Base-by-base conservation (phyloP, 2,797 vertebrate species). In the Diplodus puntazzo region DNA sequence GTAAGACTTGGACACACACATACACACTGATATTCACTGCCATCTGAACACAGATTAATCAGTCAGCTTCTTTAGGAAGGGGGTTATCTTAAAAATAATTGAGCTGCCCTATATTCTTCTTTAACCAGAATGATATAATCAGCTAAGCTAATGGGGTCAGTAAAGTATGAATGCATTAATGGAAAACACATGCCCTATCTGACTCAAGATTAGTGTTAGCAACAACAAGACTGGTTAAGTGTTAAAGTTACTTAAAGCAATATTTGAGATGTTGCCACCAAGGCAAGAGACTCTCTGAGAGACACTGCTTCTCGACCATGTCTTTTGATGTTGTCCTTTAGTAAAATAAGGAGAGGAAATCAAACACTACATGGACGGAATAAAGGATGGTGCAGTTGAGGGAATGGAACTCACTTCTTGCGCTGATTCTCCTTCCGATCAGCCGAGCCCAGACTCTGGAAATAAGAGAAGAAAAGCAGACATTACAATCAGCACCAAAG, bases 391-490 rank as follows among this genome's bases (percentile, higher is more conserved):
- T 8, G 25, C 8, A 39, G 34, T 6, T 39, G 34, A 39, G 9
- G 34, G 34, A 39, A 57, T 7, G 25, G 2, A 20, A 90, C 95
- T 96, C 95, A 97, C 97, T 96, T 97, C 61, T 96, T 96, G 48
- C 93, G 94, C 80, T 96, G 95, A 64, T 94, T 93, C 81, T 97
- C 96, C 88, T 97, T 97, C 85, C 96, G 94, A 89, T 98, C 97
- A 0, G 96, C 96, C 2, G 97, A 97, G 70, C 97, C 97, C 87
- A 98, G 92, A 92, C 97, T 98, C 97, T 98, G 94, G 10, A 95
- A 95, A 82, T 82, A 83, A 90, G 79, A 90, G 46, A 71, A 75
- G 46, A 82, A 74, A 75, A 72, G 61, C 11, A 71, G 14, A 70
- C 27, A 46, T 88, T 64, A 89, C 27, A 60, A 74, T 80, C 48